Evolutionary conservation across 2,113 vertebrate genomes (phyloP), one percentile per base, ranked within the genome.

Genomic region (Guaruba guarouba): DNA sequence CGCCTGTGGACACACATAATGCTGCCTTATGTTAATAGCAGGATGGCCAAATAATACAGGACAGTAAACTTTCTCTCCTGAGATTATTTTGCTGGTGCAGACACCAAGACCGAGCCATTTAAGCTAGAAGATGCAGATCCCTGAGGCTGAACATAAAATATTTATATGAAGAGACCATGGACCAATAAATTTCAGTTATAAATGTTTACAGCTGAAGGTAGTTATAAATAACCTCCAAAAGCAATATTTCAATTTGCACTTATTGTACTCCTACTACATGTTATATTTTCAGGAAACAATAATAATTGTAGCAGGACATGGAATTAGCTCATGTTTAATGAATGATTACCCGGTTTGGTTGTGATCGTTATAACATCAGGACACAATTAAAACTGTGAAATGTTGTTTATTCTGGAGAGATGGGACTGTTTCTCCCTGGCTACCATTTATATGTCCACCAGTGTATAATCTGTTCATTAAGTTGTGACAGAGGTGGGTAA

Each of bases 151-250:
- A 95, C 90, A 97, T 98, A 97, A 98, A 98, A 97, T 98, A 98
- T 98, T 98, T 96, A 98, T 97, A 97, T 93, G 96, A 97, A 96
- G 91, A 96, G 93, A 97, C 86, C 67, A 3, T 95, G 95, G 95
- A 92, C 96, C 96, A 98, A 98, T 98, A 98, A 98, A 98, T 98
- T 98, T 96, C 77, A 80, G 93, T 98, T 98, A 97, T 95, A 97
- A 97, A 97, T 97, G 97, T 97, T 98, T 98, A 97, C 94, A 97
- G 96, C 94, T 96, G 90, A 93, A 95, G 96, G 96, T 97, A 94
- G 95, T 92, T 97, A 98, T 98, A 98, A 98, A 98, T 97, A 98
- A 97, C 84, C 78, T 97, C 95, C 91, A 97, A 90, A 95, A 94
- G 95, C 96, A 97, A 83, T 98, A 97, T 98, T 97, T 98, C 97